phyloP scores from a whole-genome alignment of 1,140 invertebrate genomes.

The Lycorma delicatula region DNA sequence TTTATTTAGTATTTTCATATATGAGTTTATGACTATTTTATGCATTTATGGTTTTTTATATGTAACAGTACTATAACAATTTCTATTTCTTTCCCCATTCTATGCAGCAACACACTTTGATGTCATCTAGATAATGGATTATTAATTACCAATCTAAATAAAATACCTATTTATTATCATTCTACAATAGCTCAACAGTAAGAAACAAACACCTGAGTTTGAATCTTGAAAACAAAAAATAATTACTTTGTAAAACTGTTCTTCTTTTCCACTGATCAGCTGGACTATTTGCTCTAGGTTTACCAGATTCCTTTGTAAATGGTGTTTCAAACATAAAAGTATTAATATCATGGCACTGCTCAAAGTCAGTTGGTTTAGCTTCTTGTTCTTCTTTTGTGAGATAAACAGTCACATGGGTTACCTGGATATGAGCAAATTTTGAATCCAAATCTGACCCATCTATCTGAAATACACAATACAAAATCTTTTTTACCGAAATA shows the following conservation, averaged over 20 bases:
- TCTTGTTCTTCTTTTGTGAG: conserved; percentile 56
- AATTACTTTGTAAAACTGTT: conserved; percentile 70
- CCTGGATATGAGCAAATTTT: conserved; percentile 84
- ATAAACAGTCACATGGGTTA: conserved; percentile 76
- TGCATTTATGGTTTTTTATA: no score
- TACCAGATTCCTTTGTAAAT: conserved; percentile 76
- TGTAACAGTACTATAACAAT: no score
- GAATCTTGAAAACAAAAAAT: conserved; percentile 10
- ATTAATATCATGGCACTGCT: conserved; percentile 76
- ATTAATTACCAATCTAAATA: no score
- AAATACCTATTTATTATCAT: no score
- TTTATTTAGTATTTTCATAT: no score
- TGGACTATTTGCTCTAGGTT: conserved; percentile 58
- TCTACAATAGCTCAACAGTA: no score
- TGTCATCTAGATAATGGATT: no score
- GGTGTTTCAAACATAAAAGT: conserved; percentile 90
- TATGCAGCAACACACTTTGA: no score
- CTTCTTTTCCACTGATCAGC: conserved; percentile 82
- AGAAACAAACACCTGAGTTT: no score
- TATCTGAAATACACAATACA: conserved; percentile 48
- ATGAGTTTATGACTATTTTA: no score
- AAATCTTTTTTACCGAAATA: no score
- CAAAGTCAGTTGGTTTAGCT: conserved; percentile 64
- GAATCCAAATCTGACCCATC: conserved; percentile 64
- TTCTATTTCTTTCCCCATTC: no score